These are phyloP conservation scores for Eciton burchellii DNA, from an alignment of 1,140 invertebrate species.

Conservation along the genomic window DNA sequence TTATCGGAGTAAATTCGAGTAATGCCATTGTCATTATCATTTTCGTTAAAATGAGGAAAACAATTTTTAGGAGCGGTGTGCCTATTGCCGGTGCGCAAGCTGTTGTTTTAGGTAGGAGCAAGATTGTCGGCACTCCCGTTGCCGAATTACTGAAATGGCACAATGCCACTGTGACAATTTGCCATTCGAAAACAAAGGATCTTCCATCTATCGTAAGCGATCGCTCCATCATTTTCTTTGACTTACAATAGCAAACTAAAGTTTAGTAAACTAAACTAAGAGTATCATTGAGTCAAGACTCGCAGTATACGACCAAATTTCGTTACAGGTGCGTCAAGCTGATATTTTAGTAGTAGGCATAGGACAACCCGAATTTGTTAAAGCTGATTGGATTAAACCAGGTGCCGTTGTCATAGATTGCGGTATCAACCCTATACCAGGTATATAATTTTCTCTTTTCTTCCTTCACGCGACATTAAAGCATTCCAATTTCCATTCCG, in stretches of 20 bases:
- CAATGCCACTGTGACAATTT: slow-evolving; percentile 98
- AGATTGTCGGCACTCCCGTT: slow-evolving; percentile 98
- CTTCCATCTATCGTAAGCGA: slow-evolving; percentile 90
- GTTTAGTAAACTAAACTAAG: neutral
- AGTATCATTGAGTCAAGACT: neutral
- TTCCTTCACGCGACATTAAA: neutral
- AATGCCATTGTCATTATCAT: no score
- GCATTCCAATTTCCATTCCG: no score
- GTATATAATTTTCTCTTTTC: slow-evolving; percentile 85
- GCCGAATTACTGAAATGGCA: slow-evolving; percentile 98
- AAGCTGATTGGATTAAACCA: slow-evolving; percentile 98
- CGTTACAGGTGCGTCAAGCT: slow-evolving; percentile 86
- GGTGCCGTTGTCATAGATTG: slow-evolving; percentile 99
- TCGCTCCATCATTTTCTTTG: neutral
- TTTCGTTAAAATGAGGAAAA: slow-evolving; percentile 4
- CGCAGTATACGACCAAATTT: neutral
- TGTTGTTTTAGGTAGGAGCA: slow-evolving; percentile 98
- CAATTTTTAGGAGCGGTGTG: slow-evolving; percentile 88
- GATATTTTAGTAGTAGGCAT: slow-evolving; percentile 99
- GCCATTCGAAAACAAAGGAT: slow-evolving; percentile 97
- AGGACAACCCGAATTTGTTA: slow-evolving; percentile 96
- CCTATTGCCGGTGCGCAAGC: slow-evolving; percentile 93
- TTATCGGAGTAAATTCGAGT: no score
- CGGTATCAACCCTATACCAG: slow-evolving; percentile 97
- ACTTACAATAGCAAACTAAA: neutral